Conservation (phyloP, 2,113 vertebrate genomes). For the Oryzias melastigma region DNA sequence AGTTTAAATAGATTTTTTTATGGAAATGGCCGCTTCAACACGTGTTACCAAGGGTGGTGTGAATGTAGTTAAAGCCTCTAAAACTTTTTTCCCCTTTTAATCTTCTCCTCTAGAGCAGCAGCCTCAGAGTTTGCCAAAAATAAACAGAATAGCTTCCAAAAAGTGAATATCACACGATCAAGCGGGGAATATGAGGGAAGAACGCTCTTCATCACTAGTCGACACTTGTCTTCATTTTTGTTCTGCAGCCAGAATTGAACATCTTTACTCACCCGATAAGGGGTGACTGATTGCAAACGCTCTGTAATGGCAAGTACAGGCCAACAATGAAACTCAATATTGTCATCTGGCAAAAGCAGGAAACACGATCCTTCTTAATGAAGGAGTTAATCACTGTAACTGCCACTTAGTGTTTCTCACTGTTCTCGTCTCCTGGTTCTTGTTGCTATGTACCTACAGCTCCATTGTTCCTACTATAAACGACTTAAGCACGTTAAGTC, state of each 20-base stretch:
- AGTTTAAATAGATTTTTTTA: too few relatives aligned
- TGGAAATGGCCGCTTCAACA: too few relatives aligned
- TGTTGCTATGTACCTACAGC: slow-evolving; percentile 44
- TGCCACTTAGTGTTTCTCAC: slow-evolving; percentile 12
- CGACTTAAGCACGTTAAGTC: slow-evolving; percentile 37
- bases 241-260: slow-evolving; percentile 10
- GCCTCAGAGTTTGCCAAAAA: slow-evolving; percentile 41
- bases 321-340: not conserved
- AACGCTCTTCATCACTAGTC: slow-evolving; percentile 2
- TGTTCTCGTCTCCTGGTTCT: slow-evolving; percentile 22
- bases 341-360: slow-evolving; percentile 4
- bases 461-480: slow-evolving; percentile 50
- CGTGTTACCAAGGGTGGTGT: too few relatives aligned
- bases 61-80: slow-evolving; percentile 14
- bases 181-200: slow-evolving; percentile 34
- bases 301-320: not conserved
- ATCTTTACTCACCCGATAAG: slow-evolving; percentile 10
- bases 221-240: slow-evolving; percentile 30
- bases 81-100: slow-evolving; percentile 18
- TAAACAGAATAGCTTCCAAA: slow-evolving; percentile 30
- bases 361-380: slow-evolving; percentile 18
- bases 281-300: slow-evolving; percentile 14
- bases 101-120: slow-evolving; percentile 3
- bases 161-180: slow-evolving; percentile 49
- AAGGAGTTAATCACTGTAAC: slow-evolving; percentile 18